Evolutionary conservation across 1,140 invertebrate species (phyloP), one percentile per base, ranked within the genome.

Genomic region (Musca domestica): DNA sequence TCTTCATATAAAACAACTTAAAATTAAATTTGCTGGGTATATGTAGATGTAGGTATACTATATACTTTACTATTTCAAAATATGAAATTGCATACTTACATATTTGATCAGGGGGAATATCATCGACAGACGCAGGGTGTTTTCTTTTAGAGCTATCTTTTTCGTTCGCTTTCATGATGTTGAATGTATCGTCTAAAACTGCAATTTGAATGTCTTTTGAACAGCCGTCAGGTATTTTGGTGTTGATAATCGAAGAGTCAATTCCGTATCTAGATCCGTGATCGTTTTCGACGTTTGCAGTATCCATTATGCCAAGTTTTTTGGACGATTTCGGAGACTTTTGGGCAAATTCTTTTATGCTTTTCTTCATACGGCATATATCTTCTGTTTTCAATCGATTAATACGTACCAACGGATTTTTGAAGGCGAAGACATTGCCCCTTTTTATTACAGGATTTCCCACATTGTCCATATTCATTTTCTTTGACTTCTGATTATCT

Each of bases 341-440:
- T 76, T 89, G 85, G 49, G 83, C 84, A 74, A 87, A 88, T 67
- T 86, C 85, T 66, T 83, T 83, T 69, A 89, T 73, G 78, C 86
- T 89, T 72, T 86, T 85, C 69, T 88, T 86, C 85, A 89, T 89
- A 20, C 87, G 76, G 46, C 70, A 73, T 64, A 71, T 86, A 75
- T 90, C 88, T 63, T 88, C 85, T 27, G 83, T 72, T 19, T 86
- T 86, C 74, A 88, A 79, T 74, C 88, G 87, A 72, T 86, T 88
- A 65, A 89, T 77, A 83, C 86, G 85, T 58, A 88, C 86, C 75
- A 78, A 74, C 2, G 10, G 34, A 12, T 41, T 41, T 41, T 41
- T 41, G 4, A 10, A 41, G 10, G 34, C 34, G 34, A 10, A 12
- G 10, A 10, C 34, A 41, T 41, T 41, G 10, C 5, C 4, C 12